Evolutionary conservation across 1,140 invertebrate species (phyloP).

Genomic region (Pachypsylla venusta): DNA sequence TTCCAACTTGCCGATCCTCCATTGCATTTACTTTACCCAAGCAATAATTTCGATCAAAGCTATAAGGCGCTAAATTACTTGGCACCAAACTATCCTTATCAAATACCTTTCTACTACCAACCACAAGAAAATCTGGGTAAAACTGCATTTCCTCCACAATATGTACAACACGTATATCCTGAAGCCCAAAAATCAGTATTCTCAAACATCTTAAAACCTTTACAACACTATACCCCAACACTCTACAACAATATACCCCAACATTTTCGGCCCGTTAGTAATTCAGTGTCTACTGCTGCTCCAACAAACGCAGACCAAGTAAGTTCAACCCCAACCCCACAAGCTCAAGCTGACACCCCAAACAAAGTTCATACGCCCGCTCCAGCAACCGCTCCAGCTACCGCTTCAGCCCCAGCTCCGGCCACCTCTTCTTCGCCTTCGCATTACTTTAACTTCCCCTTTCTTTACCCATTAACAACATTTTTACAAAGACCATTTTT

Average conservation of each 20-base stretch:
- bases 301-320: not conserved
- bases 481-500: not conserved
- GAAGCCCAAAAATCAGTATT: constrained; percentile 1
- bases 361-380: constrained; percentile 4
- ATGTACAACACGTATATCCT: not conserved
- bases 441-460: constrained; percentile 4
- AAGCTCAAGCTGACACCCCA: not conserved
- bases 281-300: not conserved
- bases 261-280: not conserved
- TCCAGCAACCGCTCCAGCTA: not conserved
- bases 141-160: not conserved
- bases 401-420: not conserved
- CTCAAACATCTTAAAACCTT: not conserved
- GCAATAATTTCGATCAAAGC: not conserved
- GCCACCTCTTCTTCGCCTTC: not conserved
- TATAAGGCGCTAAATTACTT: not conserved
- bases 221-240: not conserved
- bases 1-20: not conserved
- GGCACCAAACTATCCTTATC: not conserved
- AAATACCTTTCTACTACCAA: not conserved
- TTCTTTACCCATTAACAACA: not conserved
- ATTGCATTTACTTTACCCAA: not conserved
- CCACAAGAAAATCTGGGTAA: not conserved
- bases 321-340: not conserved
- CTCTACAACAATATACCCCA: not conserved